These are phyloP conservation scores for Xanthia icteritia DNA, from an alignment of 2,888 invertebrate genomes.

Conservation along the genomic window DNA sequence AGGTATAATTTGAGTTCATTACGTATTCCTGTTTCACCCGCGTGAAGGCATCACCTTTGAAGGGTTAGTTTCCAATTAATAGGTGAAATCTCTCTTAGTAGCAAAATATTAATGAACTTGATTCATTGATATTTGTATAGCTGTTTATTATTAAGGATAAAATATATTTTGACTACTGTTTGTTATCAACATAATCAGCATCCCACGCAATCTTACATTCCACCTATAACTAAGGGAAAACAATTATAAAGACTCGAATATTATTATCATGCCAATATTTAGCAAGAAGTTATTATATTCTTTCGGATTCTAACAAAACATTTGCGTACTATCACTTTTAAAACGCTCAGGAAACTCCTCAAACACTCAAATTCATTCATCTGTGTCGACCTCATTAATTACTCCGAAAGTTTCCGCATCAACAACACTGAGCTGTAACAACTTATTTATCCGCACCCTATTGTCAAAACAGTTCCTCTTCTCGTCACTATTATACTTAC, in stretches of 20 bases:
- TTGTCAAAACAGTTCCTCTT: neutral
- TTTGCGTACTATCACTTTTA: no score
- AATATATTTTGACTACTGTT: neutral
- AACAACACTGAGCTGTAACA: neutral
- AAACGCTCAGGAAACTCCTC: neutral
- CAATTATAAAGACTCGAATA: no score
- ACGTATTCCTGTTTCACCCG: neutral
- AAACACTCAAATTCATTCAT: neutral
- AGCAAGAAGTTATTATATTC: neutral
- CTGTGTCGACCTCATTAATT: neutral
- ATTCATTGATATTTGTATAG: neutral
- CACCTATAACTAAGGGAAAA: neutral
- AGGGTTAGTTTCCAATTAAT: constrained; percentile 10
- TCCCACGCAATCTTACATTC: neutral
- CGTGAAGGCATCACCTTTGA: neutral
- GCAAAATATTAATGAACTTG: constrained; percentile 1
- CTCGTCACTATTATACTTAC: neutral
- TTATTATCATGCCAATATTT: neutral
- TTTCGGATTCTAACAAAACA: neutral
- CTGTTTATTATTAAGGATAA: neutral
- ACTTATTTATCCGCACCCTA: neutral
- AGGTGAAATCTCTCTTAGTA: neutral
- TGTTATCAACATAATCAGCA: neutral
- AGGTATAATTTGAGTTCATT: constrained; percentile 16
- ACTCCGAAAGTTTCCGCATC: neutral